Conservation (phyloP, 2,888 invertebrate genomes). For the Eilema sororculum region DNA sequence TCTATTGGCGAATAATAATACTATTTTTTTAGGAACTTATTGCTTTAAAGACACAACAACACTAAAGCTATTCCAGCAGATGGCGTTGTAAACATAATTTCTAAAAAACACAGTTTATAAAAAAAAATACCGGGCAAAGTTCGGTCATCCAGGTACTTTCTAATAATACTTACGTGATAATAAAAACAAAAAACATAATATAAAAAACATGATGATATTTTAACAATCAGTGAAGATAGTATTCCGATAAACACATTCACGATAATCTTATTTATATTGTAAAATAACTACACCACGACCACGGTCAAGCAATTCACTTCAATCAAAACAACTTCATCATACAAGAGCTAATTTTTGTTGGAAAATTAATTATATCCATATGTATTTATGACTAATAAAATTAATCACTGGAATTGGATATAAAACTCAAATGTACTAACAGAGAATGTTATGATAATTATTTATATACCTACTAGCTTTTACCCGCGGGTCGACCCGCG, state of each 20-base stretch:
- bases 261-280: neutral
- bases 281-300: neutral
- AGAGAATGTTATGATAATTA: no score
- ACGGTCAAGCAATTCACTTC: neutral
- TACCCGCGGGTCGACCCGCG: no score
- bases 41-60: no score
- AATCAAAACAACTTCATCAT: neutral
- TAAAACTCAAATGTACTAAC: neutral
- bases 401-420: neutral
- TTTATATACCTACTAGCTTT: no score
- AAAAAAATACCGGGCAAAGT: no score
- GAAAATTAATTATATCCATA: neutral
- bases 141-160: no score
- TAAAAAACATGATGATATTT: neutral
- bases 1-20: no score
- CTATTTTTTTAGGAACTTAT: no score
- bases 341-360: neutral
- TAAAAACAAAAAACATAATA: neutral
- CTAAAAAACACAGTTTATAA: no score
- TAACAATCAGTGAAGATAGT: neutral
- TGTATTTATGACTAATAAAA: neutral
- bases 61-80: no score
- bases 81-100: no score
- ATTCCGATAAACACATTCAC: neutral
- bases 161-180: constrained; percentile 4